Percentiles rank a stretch among this genome's conserved stretches.
phyloP scores from a whole-genome alignment of 2,888 invertebrate species.

The Acholoe squamosa region DNA sequence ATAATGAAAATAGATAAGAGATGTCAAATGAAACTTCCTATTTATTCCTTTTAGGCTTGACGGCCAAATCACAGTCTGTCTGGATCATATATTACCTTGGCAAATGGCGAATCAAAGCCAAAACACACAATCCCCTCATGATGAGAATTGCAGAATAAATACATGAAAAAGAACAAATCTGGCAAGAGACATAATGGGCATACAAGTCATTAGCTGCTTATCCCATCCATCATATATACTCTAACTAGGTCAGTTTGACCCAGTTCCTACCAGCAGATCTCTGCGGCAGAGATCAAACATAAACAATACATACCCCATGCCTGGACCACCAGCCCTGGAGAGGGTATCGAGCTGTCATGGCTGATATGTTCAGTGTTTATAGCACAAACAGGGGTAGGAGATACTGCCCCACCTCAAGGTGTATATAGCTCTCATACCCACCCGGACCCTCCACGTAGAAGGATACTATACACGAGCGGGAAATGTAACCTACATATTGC shows the following conservation, averaged over 20 bases:
- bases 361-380: neutral
- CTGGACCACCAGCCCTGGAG: neutral
- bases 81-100: too few relatives aligned
- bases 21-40: too few relatives aligned
- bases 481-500: too few relatives aligned
- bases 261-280: neutral
- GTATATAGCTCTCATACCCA: too few relatives aligned
- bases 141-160: neutral
- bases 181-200: neutral
- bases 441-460: too few relatives aligned
- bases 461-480: too few relatives aligned
- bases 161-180: neutral
- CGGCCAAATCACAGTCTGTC: too few relatives aligned
- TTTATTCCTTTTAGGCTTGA: too few relatives aligned
- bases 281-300: neutral
- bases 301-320: neutral
- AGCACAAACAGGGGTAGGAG: neutral
- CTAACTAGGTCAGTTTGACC: neutral
- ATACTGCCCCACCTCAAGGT: neutral
- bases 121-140: too few relatives aligned
- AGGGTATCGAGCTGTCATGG: neutral
- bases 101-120: too few relatives aligned
- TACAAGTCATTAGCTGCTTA: neutral
- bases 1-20: too few relatives aligned
- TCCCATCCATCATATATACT: neutral